phyloP scores from a whole-genome alignment of 2,797 vertebrate species.

The Poeciliopsis presidionis region DNA sequence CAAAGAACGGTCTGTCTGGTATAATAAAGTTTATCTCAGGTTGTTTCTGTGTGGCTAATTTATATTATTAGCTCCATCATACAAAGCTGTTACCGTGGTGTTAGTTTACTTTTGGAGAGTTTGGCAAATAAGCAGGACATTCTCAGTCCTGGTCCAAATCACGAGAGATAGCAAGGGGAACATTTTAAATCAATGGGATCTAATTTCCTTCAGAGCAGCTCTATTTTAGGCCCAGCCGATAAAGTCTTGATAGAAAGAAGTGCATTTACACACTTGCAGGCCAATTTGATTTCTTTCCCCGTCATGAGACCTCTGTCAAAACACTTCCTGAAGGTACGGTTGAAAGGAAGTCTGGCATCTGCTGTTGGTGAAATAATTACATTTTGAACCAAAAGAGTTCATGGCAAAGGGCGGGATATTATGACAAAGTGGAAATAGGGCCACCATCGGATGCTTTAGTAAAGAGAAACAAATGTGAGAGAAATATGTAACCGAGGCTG shows the following conservation, averaged over 20 bases:
- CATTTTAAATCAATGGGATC: constrained; percentile 50
- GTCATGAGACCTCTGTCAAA: constrained; percentile 63
- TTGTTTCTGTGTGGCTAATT: constrained; percentile 15
- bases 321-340: constrained; percentile 78
- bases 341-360: constrained; percentile 77
- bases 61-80: constrained; percentile 24
- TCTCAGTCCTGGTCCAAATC: constrained; percentile 41
- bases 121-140: constrained; percentile 34
- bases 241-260: constrained; percentile 50
- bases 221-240: constrained; percentile 48
- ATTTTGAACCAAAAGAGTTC: constrained; percentile 65
- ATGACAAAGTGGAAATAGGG: constrained; percentile 53
- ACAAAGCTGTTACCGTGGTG: constrained; percentile 23
- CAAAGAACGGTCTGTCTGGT: not conserved
- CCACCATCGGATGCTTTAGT: constrained; percentile 20
- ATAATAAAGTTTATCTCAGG: constrained; percentile 2
- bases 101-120: constrained; percentile 11
- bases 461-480: constrained; percentile 11
- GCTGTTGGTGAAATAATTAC: constrained; percentile 73
- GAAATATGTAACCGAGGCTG: constrained; percentile 1
- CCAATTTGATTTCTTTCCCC: constrained; percentile 56
- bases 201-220: constrained; percentile 49
- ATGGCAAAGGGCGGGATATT: constrained; percentile 71
- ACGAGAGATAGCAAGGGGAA: constrained; percentile 18
- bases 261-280: constrained; percentile 50